Base-by-base conservation (phyloP, 2,797 vertebrate genomes). In the Sebastes trivittatus region DNA sequence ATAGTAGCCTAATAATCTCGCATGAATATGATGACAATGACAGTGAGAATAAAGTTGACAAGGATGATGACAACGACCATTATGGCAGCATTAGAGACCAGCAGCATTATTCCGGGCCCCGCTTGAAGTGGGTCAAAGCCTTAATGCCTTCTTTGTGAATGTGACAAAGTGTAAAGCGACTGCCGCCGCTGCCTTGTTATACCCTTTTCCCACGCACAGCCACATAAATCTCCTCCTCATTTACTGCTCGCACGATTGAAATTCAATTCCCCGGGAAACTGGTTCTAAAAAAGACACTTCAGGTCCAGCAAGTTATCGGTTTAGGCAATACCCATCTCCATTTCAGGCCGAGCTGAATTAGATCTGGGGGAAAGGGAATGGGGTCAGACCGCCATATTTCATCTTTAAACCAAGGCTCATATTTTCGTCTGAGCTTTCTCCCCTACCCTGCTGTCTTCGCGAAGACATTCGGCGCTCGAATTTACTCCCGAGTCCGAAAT, bases 181-280 rank as follows among this genome's bases (percentile, higher is more conserved):
- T 84, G 81, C 88, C 46, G 25, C 86, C 55, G 83, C 79, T 22
- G 77, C 82, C 91, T 91, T 88, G 90, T 92, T 89, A 91, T 85
- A 80, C 84, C 73, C 88, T 80, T 90, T 93, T 91, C 90, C 80
- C 85, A 88, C 76, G 83, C 89, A 81, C 52, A 75, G 85, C 77
- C 84, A 83, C 85, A 92, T 93, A 94, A 93, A 95, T 95, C 92
- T 90, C 80, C 72, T 82, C 61, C 87, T 91, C 89, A 91, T 95
- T 94, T 92, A 87, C 81, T 60, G 73, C 87, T 85, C 73, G 77
- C 87, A 81, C 81, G 74, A 89, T 92, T 90, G 86, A 91, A 94
- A 93, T 93, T 89, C 86, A 93, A 88, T 94, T 92, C 86, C 83
- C 83, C 3, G 16, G 83, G 90, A 73, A 92, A 93, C 80, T 68